Percentiles rank a stretch among this genome's conserved stretches.
Conservation (phyloP, 2,888 invertebrate species). For the Hofmannophila pseudospretella region DNA sequence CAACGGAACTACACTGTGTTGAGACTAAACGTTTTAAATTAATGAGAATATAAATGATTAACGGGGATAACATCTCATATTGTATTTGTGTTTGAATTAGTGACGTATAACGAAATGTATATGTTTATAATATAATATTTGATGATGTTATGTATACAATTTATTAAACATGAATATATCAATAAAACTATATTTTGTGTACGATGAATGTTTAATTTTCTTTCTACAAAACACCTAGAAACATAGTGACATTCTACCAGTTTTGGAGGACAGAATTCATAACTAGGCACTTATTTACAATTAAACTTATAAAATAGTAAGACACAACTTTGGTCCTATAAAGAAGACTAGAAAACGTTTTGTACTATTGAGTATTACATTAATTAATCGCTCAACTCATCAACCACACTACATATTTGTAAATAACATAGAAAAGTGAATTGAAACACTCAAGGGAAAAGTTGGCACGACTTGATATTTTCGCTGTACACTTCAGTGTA, state of each 20-base stretch:
- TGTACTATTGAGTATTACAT: constrained; percentile 57
- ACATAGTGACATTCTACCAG: background rate
- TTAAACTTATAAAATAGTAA: background rate
- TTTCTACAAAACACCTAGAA: constrained; percentile 32
- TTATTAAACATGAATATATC: constrained; percentile 78
- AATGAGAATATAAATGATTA: constrained; percentile 51
- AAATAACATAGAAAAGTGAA: background rate
- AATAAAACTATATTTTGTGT: constrained; percentile 80
- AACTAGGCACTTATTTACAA: constrained; percentile 11
- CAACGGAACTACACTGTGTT: constrained; percentile 55
- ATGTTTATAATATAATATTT: constrained; percentile 78
- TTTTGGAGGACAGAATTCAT: constrained; percentile 10
- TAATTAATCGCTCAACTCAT: background rate
- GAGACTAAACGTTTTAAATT: constrained; percentile 60
- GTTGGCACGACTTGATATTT: constrained; percentile 66
- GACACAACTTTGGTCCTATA: constrained; percentile 5
- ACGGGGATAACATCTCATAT: constrained; percentile 76
- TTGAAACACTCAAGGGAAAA: constrained; percentile 39
- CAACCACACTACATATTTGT: background rate
- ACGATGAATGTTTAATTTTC: constrained; percentile 65
- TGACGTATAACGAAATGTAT: constrained; percentile 77
- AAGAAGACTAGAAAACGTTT: constrained; percentile 55
- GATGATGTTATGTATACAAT: constrained; percentile 79
- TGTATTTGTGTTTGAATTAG: constrained; percentile 76
- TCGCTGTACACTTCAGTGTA: constrained; percentile 62